Base-by-base conservation (phyloP, 2,113 vertebrate species). In the Scatophagus argus region DNA sequence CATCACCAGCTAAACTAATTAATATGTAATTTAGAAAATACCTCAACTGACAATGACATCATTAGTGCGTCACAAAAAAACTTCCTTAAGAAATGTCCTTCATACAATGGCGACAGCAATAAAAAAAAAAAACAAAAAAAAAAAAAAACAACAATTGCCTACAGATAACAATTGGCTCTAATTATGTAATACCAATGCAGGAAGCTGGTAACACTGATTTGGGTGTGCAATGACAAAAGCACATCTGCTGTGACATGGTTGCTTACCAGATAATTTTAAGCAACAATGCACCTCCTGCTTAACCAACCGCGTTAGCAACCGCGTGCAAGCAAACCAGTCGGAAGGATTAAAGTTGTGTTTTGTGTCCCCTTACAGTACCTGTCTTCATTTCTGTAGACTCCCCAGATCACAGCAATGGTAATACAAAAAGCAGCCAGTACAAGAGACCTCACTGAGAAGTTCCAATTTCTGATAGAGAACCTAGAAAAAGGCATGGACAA, bases 301-400 rank as follows among this genome's bases (percentile, higher is more conserved):
- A 21, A 55, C 16, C 3, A 68, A n/a, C n/a, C n/a, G n/a, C n/a
- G n/a, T n/a, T n/a, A n/a, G n/a, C n/a, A n/a, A n/a, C n/a, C n/a
- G 59, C 14, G 27, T 62, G 8, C 31, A 3, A 17, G 10, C 21
- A 3, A 38, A 47, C 23, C 27, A 31, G 23, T 41, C 16, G 43
- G n/a, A 69, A 8, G 25, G 1, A 61, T 27, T 13, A 6, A 2
- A 4, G 31, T 27, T 54, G 62, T 19, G 52, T n/a, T 59, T 34
- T 31, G 74, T 74, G 32, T 63, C 25, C 11, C 1, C 3, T 8
- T 4, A 77, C 73, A 38, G 66, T 95, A 99, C 98, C 97, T 95
- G 88, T 98, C 96, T 83, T 98, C 96, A 85, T 99, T 98, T 86
- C 97, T 94, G 95, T 97, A 97, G 23, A 98, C 96, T 25, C 92